These are phyloP conservation scores for Elachura formosa DNA, from an alignment of 2,113 vertebrate species.

Conservation along the genomic window DNA sequence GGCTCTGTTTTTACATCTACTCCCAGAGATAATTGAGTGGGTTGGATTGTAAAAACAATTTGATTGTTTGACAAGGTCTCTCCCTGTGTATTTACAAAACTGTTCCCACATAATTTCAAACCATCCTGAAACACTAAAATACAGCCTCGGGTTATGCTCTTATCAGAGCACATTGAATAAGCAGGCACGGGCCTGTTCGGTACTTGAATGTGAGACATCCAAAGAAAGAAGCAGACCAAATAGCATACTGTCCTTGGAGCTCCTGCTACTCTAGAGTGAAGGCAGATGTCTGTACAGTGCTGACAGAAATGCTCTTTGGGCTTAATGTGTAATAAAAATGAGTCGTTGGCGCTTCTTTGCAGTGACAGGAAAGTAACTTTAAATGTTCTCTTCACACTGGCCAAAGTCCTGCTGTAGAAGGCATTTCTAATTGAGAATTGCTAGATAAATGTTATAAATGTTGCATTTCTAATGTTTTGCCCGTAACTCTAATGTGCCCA, in stretches of 20 bases:
- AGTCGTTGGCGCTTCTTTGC: neutral
- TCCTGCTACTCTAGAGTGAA: neutral
- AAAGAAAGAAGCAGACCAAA: neutral
- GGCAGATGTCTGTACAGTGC: neutral
- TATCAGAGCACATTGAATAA: neutral
- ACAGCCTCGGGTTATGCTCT: neutral
- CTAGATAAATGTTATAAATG: no score
- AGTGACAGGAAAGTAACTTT: neutral
- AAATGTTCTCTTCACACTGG: neutral
- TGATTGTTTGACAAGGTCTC: constrained; percentile 45
- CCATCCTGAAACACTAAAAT: neutral
- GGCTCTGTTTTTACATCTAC: constrained; percentile 20
- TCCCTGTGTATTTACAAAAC: constrained; percentile 37
- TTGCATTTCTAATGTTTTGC: neutral
- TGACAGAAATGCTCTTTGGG: neutral
- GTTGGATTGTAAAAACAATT: constrained; percentile 40
- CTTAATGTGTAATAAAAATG: neutral
- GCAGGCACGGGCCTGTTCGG: neutral
- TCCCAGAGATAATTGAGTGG: constrained; percentile 25
- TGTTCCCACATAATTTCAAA: constrained; percentile 45
- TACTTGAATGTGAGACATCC: neutral
- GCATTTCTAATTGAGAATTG: neutral
- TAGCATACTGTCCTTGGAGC: neutral
- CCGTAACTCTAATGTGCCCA: neutral
- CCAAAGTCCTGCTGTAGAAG: neutral